Evolutionary conservation across 2,113 vertebrate genomes (phyloP), one percentile per base, ranked within the genome.

Genomic region (Sorex fumeus): DNA sequence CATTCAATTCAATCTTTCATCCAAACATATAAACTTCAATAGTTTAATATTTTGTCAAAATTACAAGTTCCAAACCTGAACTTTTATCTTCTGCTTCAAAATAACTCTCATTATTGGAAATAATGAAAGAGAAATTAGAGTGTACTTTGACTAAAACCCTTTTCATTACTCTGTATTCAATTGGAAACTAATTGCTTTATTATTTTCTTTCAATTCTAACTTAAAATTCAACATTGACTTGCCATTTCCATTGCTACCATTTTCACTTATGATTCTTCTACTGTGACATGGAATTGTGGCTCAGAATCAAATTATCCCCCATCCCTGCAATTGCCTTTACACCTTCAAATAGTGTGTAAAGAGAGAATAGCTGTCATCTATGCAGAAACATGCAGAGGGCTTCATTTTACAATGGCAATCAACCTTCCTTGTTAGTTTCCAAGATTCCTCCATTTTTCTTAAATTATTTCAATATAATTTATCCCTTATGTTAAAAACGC

Each of bases 91-190:
- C 12, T 70, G 2, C 30, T 71, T 80, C 25, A 85, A 75, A 62
- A 3, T 77, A 50, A 87, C 28, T 91, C 67, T n/a, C 50, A 84
- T 74, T 43, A 75, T 30, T 10, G 11, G 11, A 74, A 90, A n/a
- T n/a, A n/a, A n/a, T n/a, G 34, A 23, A 30, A 66, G n/a, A 93
- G 91, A 91, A 53, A 36, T 32, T 62, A 32, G 76, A 64, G 19
- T 76, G 4, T 8, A 45, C 32, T 90, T 85, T 88, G 3, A 88
- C 34, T 50, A 43, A 50, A 47, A 66, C 21, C 8, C 0, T 87
- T 2, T 53, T 15, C 74, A 32, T 62, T 28, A 57, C 16, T 80
- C 53, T 85, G 3, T 30, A 45, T 74, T 84, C 60, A 53, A 40
- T 34, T 9, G 10, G n/a, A 88, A 71, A 25, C 3, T 12, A 81